Evolutionary conservation across 2,888 invertebrate species (phyloP), one percentile per base, ranked within the genome.

Genomic region (Gerosis bhagava): DNA sequence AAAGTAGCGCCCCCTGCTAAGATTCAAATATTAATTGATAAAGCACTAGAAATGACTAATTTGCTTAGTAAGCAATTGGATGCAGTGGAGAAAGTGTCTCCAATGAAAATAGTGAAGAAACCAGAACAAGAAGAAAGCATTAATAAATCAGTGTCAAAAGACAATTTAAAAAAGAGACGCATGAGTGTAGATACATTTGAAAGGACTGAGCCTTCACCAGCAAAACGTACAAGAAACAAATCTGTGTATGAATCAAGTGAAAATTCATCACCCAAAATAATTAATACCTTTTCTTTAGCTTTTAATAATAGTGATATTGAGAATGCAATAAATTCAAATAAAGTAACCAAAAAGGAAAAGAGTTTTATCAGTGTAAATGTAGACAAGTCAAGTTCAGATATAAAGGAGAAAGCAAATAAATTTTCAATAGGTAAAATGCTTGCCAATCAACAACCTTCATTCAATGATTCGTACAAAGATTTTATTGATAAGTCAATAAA

Each of bases 381-480:
- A n/a, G n/a, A n/a, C n/a, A n/a, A n/a, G n/a, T n/a, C n/a, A n/a
- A n/a, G n/a, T n/a, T n/a, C n/a, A n/a, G n/a, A n/a, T n/a, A n/a
- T n/a, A n/a, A n/a, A n/a, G n/a, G n/a, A n/a, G n/a, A n/a, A n/a
- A n/a, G n/a, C n/a, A n/a, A n/a, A n/a, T n/a, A n/a, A n/a, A n/a
- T n/a, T n/a, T n/a, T n/a, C n/a, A n/a, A n/a, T n/a, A n/a, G n/a
- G n/a, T n/a, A n/a, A n/a, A n/a, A n/a, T n/a, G n/a, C n/a, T 12
- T 10, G 5, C 19, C 10, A 39, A 13, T 8, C 37, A 46, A 11
- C 26, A 37, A 6, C 29, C 36, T 1, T 70, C 75, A 0, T 83
- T 82, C 53, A 76, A 74, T 3, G 83, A 83, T 43, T 60, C 79
- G 0, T 83, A 79, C 39, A 79, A 73, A 50, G 64, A 78, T 10